These are phyloP conservation scores for Aporrectodea caliginosa DNA, from an alignment of 1,140 invertebrate species.

Conservation along the genomic window DNA sequence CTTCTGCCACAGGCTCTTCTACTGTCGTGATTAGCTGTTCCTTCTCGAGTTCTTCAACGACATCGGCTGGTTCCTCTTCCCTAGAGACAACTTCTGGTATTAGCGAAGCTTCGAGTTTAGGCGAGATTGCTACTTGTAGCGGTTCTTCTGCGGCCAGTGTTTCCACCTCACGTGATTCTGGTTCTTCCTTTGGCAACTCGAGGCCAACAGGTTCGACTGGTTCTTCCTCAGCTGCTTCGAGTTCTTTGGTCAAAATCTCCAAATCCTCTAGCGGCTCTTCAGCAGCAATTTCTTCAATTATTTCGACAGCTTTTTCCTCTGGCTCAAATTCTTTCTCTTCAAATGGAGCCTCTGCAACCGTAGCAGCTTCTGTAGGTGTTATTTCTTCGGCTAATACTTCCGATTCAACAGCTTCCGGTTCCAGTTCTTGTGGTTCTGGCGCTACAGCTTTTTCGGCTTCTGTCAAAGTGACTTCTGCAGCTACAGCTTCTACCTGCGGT, in stretches of 20 bases:
- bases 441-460: background rate
- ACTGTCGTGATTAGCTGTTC: too few relatives aligned
- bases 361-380: background rate
- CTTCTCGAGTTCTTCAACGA: too few relatives aligned
- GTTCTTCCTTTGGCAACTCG: too few relatives aligned
- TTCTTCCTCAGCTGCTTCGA: background rate
- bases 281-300: background rate
- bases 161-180: too few relatives aligned
- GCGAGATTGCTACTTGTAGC: too few relatives aligned
- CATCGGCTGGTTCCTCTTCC: too few relatives aligned
- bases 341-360: background rate
- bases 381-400: background rate
- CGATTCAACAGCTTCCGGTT: background rate
- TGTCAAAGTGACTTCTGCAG: background rate
- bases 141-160: too few relatives aligned
- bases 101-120: too few relatives aligned
- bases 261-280: background rate
- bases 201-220: too few relatives aligned
- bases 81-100: too few relatives aligned
- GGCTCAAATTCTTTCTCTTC: constrained; percentile 3
- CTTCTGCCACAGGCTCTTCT: too few relatives aligned
- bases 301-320: background rate
- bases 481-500: background rate
- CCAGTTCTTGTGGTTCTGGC: background rate
- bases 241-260: background rate